Percentiles rank a stretch among this genome's conserved stretches.
These are phyloP conservation scores for Hemiscyllium ocellatum DNA, from an alignment of 2,113 vertebrate species.

Conservation along the genomic window DNA sequence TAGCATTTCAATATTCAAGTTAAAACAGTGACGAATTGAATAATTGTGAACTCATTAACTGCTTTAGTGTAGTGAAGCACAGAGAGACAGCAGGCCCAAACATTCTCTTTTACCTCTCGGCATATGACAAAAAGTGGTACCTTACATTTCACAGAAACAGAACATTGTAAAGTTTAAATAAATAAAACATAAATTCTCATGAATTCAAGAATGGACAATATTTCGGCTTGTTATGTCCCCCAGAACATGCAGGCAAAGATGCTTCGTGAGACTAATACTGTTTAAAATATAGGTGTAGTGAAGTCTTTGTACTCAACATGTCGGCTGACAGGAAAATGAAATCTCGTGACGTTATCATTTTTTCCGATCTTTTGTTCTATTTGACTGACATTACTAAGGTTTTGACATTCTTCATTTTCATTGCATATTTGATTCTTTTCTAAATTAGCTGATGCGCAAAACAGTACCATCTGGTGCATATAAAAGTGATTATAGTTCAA, in stretches of 20 bases:
- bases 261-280: background rate
- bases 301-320: background rate
- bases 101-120: background rate
- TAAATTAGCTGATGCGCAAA: background rate
- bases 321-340: background rate
- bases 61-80: background rate
- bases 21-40: background rate
- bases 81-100: background rate
- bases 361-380: background rate
- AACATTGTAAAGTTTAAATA: conserved; percentile 34
- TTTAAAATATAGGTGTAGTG: background rate
- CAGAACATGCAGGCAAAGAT: background rate
- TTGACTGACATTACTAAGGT: background rate
- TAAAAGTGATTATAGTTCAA: conserved; percentile 28
- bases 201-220: background rate
- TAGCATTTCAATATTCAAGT: background rate
- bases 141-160: conserved; percentile 33
- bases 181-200: conserved; percentile 33
- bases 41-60: background rate
- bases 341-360: background rate
- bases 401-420: conserved; percentile 1
- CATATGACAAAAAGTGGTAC: conserved; percentile 35
- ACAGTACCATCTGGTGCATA: background rate
- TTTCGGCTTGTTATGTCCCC: background rate
- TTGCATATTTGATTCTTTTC: background rate